A percentile compares a stretch with the other conserved stretches of the same genome.
These are phyloP conservation scores for Sisor rabdophorus DNA, from an alignment of 2,113 vertebrate species.

Conservation along the genomic window DNA sequence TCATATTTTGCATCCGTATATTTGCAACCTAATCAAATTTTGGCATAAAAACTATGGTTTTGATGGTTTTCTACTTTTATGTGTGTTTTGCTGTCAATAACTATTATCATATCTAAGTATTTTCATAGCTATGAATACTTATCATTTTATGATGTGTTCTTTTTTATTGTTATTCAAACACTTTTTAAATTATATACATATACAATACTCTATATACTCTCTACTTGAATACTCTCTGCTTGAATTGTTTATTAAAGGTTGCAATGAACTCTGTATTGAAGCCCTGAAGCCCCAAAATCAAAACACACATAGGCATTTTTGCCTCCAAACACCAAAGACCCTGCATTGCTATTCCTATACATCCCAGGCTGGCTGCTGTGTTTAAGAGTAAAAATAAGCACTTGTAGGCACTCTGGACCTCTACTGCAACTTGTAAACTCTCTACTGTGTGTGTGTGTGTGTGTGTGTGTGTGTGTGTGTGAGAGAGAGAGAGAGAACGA, in stretches of 20 bases:
- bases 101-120: background rate
- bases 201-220: background rate
- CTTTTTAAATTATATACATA: background rate
- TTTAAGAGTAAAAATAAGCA: constrained; percentile 23
- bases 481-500: constrained; percentile 48
- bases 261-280: background rate
- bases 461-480: constrained; percentile 17
- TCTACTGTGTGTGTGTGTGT: constrained; percentile 45
- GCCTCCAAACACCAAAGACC: background rate
- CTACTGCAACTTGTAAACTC: constrained; percentile 38
- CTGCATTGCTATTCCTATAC: constrained; percentile 22
- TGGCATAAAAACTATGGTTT: background rate
- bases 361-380: constrained; percentile 6
- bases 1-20: background rate
- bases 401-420: constrained; percentile 6
- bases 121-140: background rate
- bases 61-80: background rate
- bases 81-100: background rate
- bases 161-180: constrained; percentile 7
- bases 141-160: background rate
- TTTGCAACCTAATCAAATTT: background rate
- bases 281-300: background rate
- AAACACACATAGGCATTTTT: background rate
- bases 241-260: background rate
- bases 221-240: background rate